phyloP scores from a whole-genome alignment of 2,113 vertebrate species.

The Morphnarchus princeps region DNA sequence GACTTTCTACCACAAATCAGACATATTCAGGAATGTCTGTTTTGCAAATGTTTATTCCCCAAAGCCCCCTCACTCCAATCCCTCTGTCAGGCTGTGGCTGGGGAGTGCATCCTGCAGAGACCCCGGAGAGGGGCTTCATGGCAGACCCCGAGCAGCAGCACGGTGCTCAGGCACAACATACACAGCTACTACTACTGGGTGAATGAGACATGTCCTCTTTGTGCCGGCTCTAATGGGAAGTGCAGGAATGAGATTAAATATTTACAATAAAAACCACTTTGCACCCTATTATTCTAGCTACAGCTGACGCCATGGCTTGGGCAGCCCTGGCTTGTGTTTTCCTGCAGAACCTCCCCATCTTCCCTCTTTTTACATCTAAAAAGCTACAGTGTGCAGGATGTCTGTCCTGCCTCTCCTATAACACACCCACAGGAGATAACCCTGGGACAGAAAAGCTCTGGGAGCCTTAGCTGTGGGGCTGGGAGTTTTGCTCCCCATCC shows the following conservation, averaged over 20 bases:
- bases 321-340: background rate
- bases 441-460: background rate
- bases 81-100: background rate
- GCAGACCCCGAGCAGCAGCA: background rate
- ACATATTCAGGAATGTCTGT: background rate
- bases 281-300: background rate
- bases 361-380: background rate
- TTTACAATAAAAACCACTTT: slow-evolving; percentile 11
- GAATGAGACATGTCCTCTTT: background rate
- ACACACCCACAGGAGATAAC: background rate
- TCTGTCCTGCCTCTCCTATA: background rate
- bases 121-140: background rate
- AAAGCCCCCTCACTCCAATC: background rate
- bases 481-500: background rate
- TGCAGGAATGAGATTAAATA: slow-evolving; percentile 14
- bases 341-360: background rate
- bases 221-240: background rate
- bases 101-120: background rate
- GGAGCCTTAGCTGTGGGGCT: background rate
- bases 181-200: background rate
- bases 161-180: background rate
- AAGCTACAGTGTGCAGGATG: background rate
- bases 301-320: background rate
- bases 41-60: background rate
- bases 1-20: background rate